Evolutionary conservation across 2,797 vertebrate species (phyloP).

Genomic region (Hozukius guyotensis): DNA sequence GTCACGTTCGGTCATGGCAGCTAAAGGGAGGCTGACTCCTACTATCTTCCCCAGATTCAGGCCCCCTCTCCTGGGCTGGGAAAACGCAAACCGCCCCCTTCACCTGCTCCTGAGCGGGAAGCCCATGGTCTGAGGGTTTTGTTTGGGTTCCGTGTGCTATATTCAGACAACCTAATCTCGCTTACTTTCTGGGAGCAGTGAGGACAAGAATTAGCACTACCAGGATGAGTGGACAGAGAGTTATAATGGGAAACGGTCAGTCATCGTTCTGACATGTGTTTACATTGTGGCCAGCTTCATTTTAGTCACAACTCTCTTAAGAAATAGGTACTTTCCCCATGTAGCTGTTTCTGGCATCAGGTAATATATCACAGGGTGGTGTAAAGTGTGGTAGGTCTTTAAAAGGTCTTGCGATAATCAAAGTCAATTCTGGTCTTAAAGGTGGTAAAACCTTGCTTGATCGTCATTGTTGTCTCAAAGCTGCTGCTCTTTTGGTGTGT

Average conservation of each 20-base stretch:
- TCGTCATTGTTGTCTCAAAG: background rate
- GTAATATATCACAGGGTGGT: constrained; percentile 62
- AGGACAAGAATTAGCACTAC: constrained; percentile 68
- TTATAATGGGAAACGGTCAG: constrained; percentile 75
- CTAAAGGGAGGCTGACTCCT: constrained; percentile 30
- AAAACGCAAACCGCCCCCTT: constrained; percentile 47
- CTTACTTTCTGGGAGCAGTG: constrained; percentile 46
- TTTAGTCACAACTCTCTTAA: constrained; percentile 71
- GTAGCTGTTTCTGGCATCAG: constrained; percentile 65
- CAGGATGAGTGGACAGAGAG: constrained; percentile 78
- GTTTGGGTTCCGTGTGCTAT: constrained; percentile 68
- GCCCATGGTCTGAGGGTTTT: constrained; percentile 71
- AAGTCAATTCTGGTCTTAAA: constrained; percentile 6
- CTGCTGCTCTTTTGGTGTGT: background rate
- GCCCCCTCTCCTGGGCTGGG: constrained; percentile 37
- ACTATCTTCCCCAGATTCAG: constrained; percentile 43
- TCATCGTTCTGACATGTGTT: constrained; percentile 75
- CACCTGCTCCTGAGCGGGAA: constrained; percentile 73
- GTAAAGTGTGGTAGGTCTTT: constrained; percentile 32
- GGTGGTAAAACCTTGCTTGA: background rate
- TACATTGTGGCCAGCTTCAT: constrained; percentile 76
- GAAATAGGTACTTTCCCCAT: constrained; percentile 78
- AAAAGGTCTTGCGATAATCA: constrained; percentile 12
- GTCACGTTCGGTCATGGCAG: constrained; percentile 42
- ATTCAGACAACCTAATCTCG: constrained; percentile 64